Percentiles rank a stretch among this genome's conserved stretches.
Evolutionary conservation across 2,888 invertebrate genomes (phyloP).

Genomic region (Scrobipalpa atriplicella): DNA sequence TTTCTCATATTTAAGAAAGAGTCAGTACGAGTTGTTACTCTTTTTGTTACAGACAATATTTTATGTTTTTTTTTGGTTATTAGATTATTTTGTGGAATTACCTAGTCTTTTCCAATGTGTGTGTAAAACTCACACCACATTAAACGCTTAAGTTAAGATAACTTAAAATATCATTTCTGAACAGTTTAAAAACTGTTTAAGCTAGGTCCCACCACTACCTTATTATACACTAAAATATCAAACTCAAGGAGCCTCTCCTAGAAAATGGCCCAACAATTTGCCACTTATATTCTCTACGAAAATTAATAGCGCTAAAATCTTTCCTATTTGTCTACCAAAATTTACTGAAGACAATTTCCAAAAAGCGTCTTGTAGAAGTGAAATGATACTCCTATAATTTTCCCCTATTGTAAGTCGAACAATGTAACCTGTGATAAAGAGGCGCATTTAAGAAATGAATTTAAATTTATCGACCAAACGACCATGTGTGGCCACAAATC

Average conservation of each 20-base stretch:
- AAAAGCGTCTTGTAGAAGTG: constrained; percentile 5
- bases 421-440: constrained; percentile 40
- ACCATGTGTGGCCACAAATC: constrained; percentile 47
- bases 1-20: too few relatives aligned
- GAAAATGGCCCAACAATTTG: constrained; percentile 6
- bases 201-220: too few relatives aligned
- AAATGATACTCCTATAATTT: constrained; percentile 13
- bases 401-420: constrained; percentile 19
- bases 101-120: too few relatives aligned
- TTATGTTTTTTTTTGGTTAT: too few relatives aligned
- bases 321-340: constrained; percentile 14
- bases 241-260: background rate
- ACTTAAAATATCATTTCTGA: too few relatives aligned
- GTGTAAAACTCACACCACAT: too few relatives aligned
- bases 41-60: too few relatives aligned
- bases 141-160: too few relatives aligned
- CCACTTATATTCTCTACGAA: background rate
- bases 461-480: constrained; percentile 50
- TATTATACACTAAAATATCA: too few relatives aligned
- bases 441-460: constrained; percentile 47
- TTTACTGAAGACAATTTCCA: constrained; percentile 1
- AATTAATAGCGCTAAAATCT: constrained; percentile 8
- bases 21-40: too few relatives aligned
- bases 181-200: too few relatives aligned
- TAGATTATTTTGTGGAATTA: too few relatives aligned